These are phyloP conservation scores for Sesia apiformis DNA, from an alignment of 2,888 invertebrate species.

Conservation along the genomic window DNA sequence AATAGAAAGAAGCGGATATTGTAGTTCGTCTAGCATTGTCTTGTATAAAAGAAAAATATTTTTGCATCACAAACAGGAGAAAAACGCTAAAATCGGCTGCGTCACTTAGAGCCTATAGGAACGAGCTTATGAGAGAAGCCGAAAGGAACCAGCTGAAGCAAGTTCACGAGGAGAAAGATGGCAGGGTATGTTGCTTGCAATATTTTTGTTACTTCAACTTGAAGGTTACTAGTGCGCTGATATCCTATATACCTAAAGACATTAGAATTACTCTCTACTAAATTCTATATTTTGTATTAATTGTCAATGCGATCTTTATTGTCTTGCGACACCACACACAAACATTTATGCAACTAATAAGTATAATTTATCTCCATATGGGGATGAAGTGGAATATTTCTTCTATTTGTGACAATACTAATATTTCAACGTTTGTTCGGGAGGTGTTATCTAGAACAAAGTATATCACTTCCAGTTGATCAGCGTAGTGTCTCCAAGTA, in stretches of 20 bases:
- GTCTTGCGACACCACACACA: no score
- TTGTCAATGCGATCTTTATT: no score
- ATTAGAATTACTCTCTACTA: neutral
- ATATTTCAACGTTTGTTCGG: no score
- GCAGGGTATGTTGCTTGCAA: slow-evolving; percentile 32
- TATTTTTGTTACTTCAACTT: neutral
- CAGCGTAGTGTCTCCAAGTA: slow-evolving; percentile 64
- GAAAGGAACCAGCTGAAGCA: slow-evolving; percentile 64
- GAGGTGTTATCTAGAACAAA: neutral
- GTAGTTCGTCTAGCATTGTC: no score
- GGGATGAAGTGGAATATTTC: no score
- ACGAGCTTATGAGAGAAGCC: slow-evolving; percentile 51
- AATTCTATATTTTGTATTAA: neutral
- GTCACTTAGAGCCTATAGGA: slow-evolving; percentile 52
- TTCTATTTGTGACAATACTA: no score
- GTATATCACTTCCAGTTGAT: slow-evolving; percentile 38
- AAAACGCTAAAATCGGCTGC: slow-evolving; percentile 55
- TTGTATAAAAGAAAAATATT: no score
- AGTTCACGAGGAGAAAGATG: slow-evolving; percentile 60
- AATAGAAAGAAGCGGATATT: neutral
- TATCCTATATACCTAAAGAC: neutral
- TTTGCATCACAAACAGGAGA: slow-evolving; percentile 27
- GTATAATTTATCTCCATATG: no score
- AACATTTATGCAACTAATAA: no score
- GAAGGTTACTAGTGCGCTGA: no score